These are phyloP conservation scores for Nematopogon swammerdamellus DNA, from an alignment of 2,888 invertebrate genomes.

Conservation along the genomic window DNA sequence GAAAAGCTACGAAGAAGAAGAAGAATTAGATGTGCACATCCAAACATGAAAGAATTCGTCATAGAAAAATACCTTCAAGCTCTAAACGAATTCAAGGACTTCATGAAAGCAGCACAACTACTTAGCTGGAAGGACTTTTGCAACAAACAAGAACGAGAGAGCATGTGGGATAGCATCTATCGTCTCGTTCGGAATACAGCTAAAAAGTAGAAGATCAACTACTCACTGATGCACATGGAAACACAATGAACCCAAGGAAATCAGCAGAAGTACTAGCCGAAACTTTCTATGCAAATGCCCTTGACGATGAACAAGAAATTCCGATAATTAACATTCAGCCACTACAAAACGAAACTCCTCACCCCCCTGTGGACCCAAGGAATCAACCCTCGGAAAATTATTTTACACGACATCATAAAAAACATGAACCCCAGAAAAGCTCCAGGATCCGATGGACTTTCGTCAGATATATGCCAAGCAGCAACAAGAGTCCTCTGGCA, in stretches of 20 bases:
- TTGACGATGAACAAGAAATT: not conserved
- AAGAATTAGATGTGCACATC: constrained; percentile 4
- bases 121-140: constrained; percentile 9
- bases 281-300: not conserved
- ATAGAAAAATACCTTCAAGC: constrained; percentile 5
- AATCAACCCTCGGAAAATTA: constrained; percentile 2
- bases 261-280: not conserved
- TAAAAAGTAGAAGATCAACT: not conserved
- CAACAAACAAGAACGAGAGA: constrained; percentile 6
- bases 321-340: not conserved
- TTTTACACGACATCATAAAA: not conserved
- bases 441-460: constrained; percentile 5
- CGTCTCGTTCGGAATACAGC: constrained; percentile 6
- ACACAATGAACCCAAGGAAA: not conserved
- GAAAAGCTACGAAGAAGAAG: not conserved
- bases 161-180: constrained; percentile 9
- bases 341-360: too few species aligned
- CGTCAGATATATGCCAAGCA: constrained; percentile 5
- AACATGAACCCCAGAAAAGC: constrained; percentile 6
- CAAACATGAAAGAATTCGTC: not conserved
- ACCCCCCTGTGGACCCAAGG: not conserved
- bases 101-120: constrained; percentile 2
- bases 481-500: not conserved
- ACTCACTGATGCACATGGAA: not conserved
- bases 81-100: constrained; percentile 1